Percentiles rank a stretch among this genome's conserved stretches.
Conservation (phyloP, 1,140 invertebrate genomes). For the Drosophila bocki region DNA sequence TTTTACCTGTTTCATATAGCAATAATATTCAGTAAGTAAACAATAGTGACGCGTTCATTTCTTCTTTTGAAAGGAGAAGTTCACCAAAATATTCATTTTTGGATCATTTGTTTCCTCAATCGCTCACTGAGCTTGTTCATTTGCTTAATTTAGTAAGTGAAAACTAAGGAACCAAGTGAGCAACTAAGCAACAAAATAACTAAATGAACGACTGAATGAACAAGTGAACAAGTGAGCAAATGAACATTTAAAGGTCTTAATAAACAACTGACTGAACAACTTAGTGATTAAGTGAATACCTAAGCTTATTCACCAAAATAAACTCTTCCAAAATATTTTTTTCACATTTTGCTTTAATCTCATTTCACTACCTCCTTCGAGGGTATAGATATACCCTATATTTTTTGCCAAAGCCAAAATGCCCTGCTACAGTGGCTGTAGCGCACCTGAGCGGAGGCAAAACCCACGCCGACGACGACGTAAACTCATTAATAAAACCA, state of each 20-base stretch:
- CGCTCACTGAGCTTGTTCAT: no score
- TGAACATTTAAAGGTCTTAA: background rate
- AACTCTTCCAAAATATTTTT: no score
- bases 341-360: no score
- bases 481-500: constrained; percentile 71
- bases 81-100: no score
- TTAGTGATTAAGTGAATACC: background rate
- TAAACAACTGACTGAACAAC: background rate
- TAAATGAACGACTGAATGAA: background rate
- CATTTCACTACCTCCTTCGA: background rate
- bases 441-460: constrained; percentile 37
- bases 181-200: no score
- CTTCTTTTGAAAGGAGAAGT: no score
- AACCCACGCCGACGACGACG: constrained; percentile 51
- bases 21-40: no score
- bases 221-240: background rate
- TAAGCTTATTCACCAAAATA: background rate
- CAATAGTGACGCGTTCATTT: no score
- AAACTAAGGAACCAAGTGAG: no score
- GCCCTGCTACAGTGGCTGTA: constrained; percentile 6
- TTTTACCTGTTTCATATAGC: no score
- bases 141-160: no score
- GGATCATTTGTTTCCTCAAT: no score
- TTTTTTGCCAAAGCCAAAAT: constrained; percentile 4
- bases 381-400: background rate